Evolutionary conservation across 2,797 vertebrate species (phyloP), one percentile per base, ranked within the genome.

Genomic region (Pseudochirops cupreus): DNA sequence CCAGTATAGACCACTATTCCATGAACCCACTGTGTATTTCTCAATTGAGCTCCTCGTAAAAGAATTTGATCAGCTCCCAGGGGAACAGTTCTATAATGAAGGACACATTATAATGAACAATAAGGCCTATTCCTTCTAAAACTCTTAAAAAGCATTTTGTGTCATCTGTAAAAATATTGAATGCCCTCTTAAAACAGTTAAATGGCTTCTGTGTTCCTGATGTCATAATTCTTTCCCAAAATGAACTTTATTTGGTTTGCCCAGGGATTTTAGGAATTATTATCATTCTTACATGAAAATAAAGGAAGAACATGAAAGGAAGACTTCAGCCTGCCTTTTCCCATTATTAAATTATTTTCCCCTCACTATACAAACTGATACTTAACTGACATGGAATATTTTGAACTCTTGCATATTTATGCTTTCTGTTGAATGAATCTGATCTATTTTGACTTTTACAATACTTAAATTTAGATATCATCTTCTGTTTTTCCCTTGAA

Each of bases 1-100:
- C 99, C 99, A 0, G 99, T 99, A 98, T 99, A 99, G 96, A 99
- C 99, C 96, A 99, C 99, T 90, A 99, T 99, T 62, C 99, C 99
- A 1, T 99, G 99, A 97, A 99, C 98, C 99, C 99, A 99, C 97
- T 99, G 99, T 1, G 99, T 99, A 98, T 99, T 99, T 98, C 99
- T 99, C 97, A 99, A 91, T 98, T 99, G 99, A 97, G 99, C 99
- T 91, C 99, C 99, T 98, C 99, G 99, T 67, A 99, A 98, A 96
- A 99, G 99, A 98, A 99, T 99, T 98, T 99, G 99, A 98, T 99
- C 99, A 91, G 99, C 99, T 95, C 99, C 99, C 98, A 99, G 96
- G 0, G 99, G 99, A 39, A 99, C 97, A 18, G 99, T 99, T 97
- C 99, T 99, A 98, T 46, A 98, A 96, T 18, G 11, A 95, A 87